phyloP scores from a whole-genome alignment of 2,888 invertebrate species.

The Automeris io region DNA sequence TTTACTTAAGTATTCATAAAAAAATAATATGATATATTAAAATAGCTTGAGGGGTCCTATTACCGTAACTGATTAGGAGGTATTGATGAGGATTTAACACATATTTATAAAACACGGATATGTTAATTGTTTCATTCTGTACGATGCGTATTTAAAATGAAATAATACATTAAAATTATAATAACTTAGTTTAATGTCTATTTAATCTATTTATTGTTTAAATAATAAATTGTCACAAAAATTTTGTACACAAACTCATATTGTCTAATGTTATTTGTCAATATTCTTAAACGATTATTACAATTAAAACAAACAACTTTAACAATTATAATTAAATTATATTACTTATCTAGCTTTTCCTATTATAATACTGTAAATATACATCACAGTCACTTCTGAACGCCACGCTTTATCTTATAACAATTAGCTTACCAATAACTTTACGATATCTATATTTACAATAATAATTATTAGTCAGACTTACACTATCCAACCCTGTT shows the following conservation, averaged over 20 bases:
- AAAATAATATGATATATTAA: too few relatives aligned
- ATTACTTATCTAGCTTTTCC: conserved; percentile 10
- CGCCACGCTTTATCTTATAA: conserved; percentile 12
- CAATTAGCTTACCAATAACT: neutral
- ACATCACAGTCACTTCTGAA: conserved; percentile 56
- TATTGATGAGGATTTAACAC: too few relatives aligned
- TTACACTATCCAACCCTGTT: conserved; percentile 1
- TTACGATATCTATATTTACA: neutral
- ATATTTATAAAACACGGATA: too few relatives aligned
- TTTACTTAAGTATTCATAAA: too few relatives aligned
- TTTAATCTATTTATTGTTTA: conserved; percentile 19
- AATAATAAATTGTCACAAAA: conserved; percentile 37
- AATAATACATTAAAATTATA: neutral
- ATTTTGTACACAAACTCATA: conserved; percentile 50
- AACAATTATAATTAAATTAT: conserved; percentile 10
- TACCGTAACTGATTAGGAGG: too few relatives aligned
- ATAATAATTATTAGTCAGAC: neutral
- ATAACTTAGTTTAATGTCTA: conserved; percentile 3
- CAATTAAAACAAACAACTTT: too few relatives aligned
- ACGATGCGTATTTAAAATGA: too few relatives aligned
- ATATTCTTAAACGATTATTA: conserved; percentile 16
- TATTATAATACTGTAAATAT: conserved; percentile 57
- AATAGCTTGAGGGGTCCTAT: too few relatives aligned
- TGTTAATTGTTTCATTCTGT: too few relatives aligned
- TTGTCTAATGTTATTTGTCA: conserved; percentile 26